Percentiles rank a stretch among this genome's conserved stretches.
Conservation (phyloP, 2,113 vertebrate species). For the Xerus inauris region DNA sequence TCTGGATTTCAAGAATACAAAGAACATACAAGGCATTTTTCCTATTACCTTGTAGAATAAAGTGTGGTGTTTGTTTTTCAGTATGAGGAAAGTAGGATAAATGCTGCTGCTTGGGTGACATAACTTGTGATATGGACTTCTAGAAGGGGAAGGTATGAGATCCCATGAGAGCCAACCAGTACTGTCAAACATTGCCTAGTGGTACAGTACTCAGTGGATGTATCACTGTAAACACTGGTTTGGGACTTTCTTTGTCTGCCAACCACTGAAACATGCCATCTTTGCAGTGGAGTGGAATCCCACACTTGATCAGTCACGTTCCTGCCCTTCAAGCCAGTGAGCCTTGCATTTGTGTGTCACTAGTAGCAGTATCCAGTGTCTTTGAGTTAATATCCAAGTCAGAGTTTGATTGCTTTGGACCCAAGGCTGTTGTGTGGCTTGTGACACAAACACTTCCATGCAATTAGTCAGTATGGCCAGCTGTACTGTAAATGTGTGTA, state of each 20-base stretch:
- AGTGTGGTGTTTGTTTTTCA: not conserved
- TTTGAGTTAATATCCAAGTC: not conserved
- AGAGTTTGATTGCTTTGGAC: conserved; percentile 29
- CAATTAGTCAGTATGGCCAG: not conserved
- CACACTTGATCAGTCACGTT: not conserved
- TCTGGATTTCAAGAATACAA: conserved; percentile 37
- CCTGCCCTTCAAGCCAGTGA: not conserved
- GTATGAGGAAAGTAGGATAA: not conserved
- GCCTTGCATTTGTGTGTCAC: not conserved
- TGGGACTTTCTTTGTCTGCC: not conserved
- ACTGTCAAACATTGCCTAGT: not conserved
- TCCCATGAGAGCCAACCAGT: not conserved
- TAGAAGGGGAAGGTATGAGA: not conserved
- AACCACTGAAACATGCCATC: not conserved
- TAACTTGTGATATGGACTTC: not conserved
- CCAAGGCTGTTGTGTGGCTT: not conserved
- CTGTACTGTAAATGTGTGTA: not conserved
- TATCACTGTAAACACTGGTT: not conserved
- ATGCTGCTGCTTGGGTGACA: not conserved
- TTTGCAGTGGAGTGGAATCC: not conserved
- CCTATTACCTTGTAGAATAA: not conserved
- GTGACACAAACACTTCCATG: not conserved
- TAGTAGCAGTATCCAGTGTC: not conserved
- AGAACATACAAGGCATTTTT: not conserved
- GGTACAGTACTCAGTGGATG: not conserved